Evolutionary conservation across 2,888 invertebrate species (phyloP).

Genomic region (Litoditis marina): DNA sequence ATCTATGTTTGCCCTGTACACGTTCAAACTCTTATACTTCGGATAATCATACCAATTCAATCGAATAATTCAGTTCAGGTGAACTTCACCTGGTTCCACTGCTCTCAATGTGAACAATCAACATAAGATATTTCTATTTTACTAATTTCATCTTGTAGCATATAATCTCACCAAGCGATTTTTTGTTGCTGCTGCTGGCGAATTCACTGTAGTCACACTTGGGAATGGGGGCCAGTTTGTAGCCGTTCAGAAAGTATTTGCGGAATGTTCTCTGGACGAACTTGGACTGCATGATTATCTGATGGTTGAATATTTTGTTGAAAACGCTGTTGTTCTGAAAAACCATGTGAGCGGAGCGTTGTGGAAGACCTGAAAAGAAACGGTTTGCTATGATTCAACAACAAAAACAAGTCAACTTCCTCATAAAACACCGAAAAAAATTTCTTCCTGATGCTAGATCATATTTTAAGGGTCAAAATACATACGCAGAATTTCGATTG

Average conservation of each 20-base stretch:
- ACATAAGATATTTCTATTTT: background rate
- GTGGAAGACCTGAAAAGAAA: slow-evolving; percentile 28
- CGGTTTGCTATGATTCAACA: too few species aligned
- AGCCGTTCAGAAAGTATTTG: slow-evolving; percentile 36
- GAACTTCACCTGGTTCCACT: too few species aligned
- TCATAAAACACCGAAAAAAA: too few species aligned
- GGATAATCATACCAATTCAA: too few species aligned
- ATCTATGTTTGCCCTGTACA: too few species aligned
- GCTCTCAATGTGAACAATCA: too few species aligned
- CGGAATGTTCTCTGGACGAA: slow-evolving; percentile 35
- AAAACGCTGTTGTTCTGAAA: slow-evolving; percentile 28
- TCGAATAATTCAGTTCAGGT: too few species aligned
- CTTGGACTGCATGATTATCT: slow-evolving; percentile 31
- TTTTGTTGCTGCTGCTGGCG: slow-evolving; percentile 8
- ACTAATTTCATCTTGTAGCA: background rate
- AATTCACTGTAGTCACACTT: slow-evolving; percentile 26
- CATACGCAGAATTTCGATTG: too few species aligned
- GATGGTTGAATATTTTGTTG: slow-evolving; percentile 21
- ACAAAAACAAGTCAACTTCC: too few species aligned
- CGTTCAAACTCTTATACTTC: too few species aligned
- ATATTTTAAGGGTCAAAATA: too few species aligned
- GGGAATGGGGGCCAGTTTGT: slow-evolving; percentile 27
- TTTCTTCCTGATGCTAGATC: too few species aligned
- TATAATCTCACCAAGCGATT: slow-evolving; percentile 19
- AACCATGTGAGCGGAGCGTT: slow-evolving; percentile 32